A percentile compares a stretch with the other conserved stretches of the same genome.
These are phyloP conservation scores for Beaufortia kweichowensis DNA, from an alignment of 2,113 vertebrate species.

Conservation along the genomic window DNA sequence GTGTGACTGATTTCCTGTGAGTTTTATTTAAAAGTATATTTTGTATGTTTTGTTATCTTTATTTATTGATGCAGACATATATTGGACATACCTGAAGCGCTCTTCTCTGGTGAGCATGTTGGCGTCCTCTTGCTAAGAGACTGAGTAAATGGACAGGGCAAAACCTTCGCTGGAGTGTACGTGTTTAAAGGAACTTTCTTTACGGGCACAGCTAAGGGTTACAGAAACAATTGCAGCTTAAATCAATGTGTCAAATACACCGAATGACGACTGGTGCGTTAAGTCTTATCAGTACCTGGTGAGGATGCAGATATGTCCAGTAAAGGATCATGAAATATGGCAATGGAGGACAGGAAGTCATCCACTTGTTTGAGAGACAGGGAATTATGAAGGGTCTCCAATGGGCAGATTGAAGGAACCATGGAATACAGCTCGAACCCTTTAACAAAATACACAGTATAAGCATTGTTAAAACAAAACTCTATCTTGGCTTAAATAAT, in stretches of 20 bases:
- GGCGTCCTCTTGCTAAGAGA: conserved; percentile 60
- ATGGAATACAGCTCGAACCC: conserved; percentile 89
- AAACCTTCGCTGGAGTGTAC: conserved; percentile 83
- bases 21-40: too few species aligned
- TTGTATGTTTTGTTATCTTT: background rate
- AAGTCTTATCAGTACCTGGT: conserved; percentile 51
- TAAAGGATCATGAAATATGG: conserved; percentile 74
- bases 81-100: conserved; percentile 55
- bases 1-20: too few species aligned
- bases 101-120: conserved; percentile 59
- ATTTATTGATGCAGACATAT: background rate
- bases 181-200: conserved; percentile 83
- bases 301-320: conserved; percentile 70
- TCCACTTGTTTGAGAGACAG: conserved; percentile 90
- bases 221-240: background rate
- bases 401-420: conserved; percentile 89
- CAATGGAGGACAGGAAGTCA: conserved; percentile 85
- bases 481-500: background rate
- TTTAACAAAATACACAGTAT: conserved; percentile 45
- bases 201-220: conserved; percentile 65
- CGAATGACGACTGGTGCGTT: background rate
- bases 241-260: too few species aligned
- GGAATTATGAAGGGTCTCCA: conserved; percentile 90
- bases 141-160: conserved; percentile 75
- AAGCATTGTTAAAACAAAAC: background rate